Conservation (phyloP, 2,888 invertebrate species). For the Hirtodrosophila histrioides region DNA sequence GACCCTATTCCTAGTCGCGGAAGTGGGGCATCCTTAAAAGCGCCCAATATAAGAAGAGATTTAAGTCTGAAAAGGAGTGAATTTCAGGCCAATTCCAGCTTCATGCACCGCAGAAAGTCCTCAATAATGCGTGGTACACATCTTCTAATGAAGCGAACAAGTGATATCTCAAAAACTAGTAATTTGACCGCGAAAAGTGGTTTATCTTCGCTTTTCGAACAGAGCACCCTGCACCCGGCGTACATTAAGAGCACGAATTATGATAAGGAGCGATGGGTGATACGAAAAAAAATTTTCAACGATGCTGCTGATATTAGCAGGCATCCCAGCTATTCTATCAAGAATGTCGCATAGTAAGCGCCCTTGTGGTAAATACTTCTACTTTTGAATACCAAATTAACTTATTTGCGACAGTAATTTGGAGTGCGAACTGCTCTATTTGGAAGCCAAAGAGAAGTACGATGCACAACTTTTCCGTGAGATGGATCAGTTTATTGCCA, state of each 20-base stretch:
- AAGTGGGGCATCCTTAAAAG: too few relatives aligned
- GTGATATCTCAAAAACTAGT: neutral
- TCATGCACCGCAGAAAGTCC: too few relatives aligned
- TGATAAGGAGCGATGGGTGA: neutral
- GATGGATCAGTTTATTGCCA: conserved; percentile 17
- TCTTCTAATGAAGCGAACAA: too few relatives aligned
- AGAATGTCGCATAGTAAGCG: conserved; percentile 49
- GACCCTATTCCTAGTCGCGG: too few relatives aligned
- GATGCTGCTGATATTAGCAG: conserved; percentile 45
- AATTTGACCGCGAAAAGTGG: neutral
- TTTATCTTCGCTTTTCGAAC: neutral
- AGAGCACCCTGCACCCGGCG: fast-evolving
- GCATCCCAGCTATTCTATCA: conserved; percentile 52
- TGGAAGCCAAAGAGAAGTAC: conserved; percentile 26
- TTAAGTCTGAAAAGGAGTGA: too few relatives aligned
- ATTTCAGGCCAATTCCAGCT: too few relatives aligned
- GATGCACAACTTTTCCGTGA: conserved; percentile 36
- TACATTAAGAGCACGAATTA: neutral
- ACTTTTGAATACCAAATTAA: neutral
- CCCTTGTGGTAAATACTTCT: too few relatives aligned
- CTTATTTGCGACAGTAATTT: conserved; percentile 22
- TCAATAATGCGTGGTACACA: too few relatives aligned
- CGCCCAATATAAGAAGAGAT: too few relatives aligned
- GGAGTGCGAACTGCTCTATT: conserved; percentile 32
- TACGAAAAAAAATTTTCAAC: neutral